These are phyloP conservation scores for Entelurus aequoreus DNA, from an alignment of 2,113 vertebrate species.

Conservation along the genomic window DNA sequence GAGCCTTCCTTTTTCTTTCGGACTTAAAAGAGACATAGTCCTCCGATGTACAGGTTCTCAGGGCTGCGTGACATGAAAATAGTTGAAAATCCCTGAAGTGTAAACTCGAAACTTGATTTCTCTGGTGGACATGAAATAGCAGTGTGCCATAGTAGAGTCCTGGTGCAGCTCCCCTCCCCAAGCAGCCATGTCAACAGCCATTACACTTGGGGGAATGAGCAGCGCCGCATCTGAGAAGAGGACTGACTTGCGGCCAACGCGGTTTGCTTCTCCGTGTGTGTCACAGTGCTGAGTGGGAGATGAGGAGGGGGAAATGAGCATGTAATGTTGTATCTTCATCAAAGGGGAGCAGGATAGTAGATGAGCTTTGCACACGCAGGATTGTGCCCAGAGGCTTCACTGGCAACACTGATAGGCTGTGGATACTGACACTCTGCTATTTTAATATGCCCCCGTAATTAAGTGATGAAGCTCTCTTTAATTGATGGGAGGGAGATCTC, in stretches of 20 bases:
- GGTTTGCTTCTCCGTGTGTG: slow-evolving; percentile 21
- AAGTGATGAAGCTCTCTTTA: slow-evolving; percentile 35
- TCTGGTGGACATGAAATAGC: slow-evolving; percentile 28
- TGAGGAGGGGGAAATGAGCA: slow-evolving; percentile 25
- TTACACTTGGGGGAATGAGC: slow-evolving; percentile 44
- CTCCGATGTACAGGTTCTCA: slow-evolving; percentile 11
- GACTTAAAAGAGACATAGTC: not conserved
- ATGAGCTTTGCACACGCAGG: slow-evolving; percentile 36
- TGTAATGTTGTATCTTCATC: slow-evolving; percentile 33
- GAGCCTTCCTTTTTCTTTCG: too few species aligned
- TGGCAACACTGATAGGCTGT: slow-evolving; percentile 37
- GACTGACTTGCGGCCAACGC: not conserved
- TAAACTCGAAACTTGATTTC: slow-evolving; percentile 33
- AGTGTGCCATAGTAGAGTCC: slow-evolving; percentile 11
- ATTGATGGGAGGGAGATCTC: slow-evolving; percentile 23
- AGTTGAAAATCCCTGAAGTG: slow-evolving; percentile 10
- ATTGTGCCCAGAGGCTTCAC: slow-evolving; percentile 48
- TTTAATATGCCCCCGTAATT: slow-evolving; percentile 49
- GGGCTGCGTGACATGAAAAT: slow-evolving; percentile 7
- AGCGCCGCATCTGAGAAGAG: slow-evolving; percentile 10
- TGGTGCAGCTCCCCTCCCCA: slow-evolving; percentile 18
- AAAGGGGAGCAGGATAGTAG: slow-evolving; percentile 34
- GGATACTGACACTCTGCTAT: slow-evolving; percentile 41
- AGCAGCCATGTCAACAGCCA: slow-evolving; percentile 48
- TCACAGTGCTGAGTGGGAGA: slow-evolving; percentile 10